Conservation (phyloP, 2,113 vertebrate genomes). For the Cyphomyrus discorhynchus region DNA sequence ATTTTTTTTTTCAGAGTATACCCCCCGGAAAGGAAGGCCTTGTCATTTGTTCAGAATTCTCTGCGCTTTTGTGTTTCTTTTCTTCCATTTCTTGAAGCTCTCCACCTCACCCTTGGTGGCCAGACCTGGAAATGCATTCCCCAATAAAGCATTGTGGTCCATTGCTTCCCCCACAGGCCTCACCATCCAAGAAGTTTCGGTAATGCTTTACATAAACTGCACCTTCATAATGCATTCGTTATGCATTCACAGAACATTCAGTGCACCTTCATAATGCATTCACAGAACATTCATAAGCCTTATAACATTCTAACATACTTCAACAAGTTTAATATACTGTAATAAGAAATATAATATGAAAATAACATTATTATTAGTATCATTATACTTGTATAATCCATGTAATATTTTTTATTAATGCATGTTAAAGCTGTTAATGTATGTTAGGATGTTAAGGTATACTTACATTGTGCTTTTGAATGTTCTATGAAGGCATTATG, state of each 20-base stretch:
- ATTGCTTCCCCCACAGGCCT: background rate
- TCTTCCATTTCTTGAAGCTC: background rate
- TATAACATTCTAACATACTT: background rate
- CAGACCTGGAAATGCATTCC: background rate
- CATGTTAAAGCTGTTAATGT: background rate
- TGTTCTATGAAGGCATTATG: background rate
- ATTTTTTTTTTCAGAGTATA: background rate
- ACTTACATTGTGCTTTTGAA: background rate
- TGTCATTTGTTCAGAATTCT: background rate
- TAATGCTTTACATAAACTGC: background rate
- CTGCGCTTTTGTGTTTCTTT: background rate
- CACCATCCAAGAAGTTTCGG: background rate
- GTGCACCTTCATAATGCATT: background rate
- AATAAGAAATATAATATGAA: background rate
- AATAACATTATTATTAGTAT: background rate
- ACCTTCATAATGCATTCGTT: background rate
- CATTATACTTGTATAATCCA: background rate
- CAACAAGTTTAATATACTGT: background rate
- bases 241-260: background rate
- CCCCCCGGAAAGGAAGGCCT: background rate
- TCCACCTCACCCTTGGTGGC: background rate
- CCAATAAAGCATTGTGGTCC: background rate
- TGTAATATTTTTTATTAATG: background rate
- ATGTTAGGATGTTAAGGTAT: background rate
- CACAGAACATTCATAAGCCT: background rate